phyloP scores from a whole-genome alignment of 2,797 vertebrate genomes.

The Craterocephalus amniculus region DNA sequence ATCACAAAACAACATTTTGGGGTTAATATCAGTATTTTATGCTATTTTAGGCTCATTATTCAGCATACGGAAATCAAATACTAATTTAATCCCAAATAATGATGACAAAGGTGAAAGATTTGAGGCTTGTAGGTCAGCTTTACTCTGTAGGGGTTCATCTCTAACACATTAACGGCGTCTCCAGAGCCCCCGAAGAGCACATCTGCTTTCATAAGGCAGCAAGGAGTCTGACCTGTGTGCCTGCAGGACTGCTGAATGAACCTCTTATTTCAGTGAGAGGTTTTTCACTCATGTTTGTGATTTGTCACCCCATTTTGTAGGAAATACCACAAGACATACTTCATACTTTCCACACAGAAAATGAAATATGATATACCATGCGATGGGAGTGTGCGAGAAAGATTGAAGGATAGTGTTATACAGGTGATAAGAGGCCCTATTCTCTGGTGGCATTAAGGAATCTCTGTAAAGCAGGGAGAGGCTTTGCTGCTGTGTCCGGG shows the following conservation, averaged over 20 bases:
- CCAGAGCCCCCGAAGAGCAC: conserved; percentile 4
- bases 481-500: conserved; percentile 47
- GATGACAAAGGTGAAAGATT: background rate
- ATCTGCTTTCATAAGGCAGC: conserved; percentile 1
- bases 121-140: background rate
- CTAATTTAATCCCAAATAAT: background rate
- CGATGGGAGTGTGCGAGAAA: conserved; percentile 19
- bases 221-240: background rate
- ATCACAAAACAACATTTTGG: background rate
- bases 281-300: conserved; percentile 7
- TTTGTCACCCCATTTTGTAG: conserved; percentile 7
- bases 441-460: conserved; percentile 45
- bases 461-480: conserved; percentile 67
- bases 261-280: conserved; percentile 8
- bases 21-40: background rate
- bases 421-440: conserved; percentile 47
- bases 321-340: conserved; percentile 20
- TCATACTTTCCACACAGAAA: conserved; percentile 10
- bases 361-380: conserved; percentile 11
- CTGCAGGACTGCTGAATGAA: conserved; percentile 1
- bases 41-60: background rate
- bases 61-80: background rate
- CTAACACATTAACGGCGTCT: conserved; percentile 3
- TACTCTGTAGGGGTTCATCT: background rate
- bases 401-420: conserved; percentile 25